Base-by-base conservation (phyloP, 2,888 invertebrate species). In the Mycalesis mineus region DNA sequence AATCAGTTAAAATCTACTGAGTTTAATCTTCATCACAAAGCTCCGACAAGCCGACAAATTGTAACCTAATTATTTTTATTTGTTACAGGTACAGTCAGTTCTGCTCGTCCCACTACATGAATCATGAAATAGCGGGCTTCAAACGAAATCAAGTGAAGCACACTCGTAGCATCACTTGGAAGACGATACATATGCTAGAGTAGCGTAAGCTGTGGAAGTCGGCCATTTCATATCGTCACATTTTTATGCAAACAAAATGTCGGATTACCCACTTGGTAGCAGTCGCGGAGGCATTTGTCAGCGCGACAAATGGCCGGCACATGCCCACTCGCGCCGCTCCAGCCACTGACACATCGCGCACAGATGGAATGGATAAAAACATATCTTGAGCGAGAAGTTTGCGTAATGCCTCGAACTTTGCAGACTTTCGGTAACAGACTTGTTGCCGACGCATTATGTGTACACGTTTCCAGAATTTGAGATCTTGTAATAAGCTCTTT, bases 231-330 rank as follows among this genome's bases (percentile, higher is more conserved):
- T 13, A 44, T 44, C 1, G 1, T 31, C 7, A 33, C 33, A 33
- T 6, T 28, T 22, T n/a, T 36, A 37, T 39, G 28, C 37, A 37
- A 37, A 28, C 49, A 49, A 28, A 22, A 49, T n/a, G n/a, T 39
- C 8, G 22, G 37, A 39, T 49, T 22, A 11, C 36, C 11, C 11
- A 28, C 39, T 49, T 28, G n/a, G 13, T 14, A n/a, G 49, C 28
- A 49, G 42, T 5, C 11, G 15, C 44, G n/a, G n/a, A n/a, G 45
- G 11, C 51, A 15, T 14, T 31, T 39, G 39, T 50, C 28, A 4
- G 1, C 2, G 13, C 29, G 31, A 51, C 41, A 29, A 51, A 51
- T 51, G 51, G 51, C n/a, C 17, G 29, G 9, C 9, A 51, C 51
- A 40, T 28, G 51, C 14, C 29, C 1, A 29, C 40, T 40, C 40